phyloP scores from a whole-genome alignment of 2,888 invertebrate species.

The Eupsilia transversa region DNA sequence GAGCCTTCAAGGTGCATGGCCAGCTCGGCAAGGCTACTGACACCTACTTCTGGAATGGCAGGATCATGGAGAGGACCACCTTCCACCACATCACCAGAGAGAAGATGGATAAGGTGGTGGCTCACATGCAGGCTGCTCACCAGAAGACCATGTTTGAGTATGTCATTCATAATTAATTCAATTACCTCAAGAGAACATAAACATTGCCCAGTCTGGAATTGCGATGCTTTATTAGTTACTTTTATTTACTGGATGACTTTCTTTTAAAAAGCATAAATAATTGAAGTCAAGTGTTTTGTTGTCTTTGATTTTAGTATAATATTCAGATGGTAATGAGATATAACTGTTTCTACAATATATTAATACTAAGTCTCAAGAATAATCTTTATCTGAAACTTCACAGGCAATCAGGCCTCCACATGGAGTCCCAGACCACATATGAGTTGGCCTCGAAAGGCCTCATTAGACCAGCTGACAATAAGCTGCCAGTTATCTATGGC shows the following conservation, averaged over 20 bases:
- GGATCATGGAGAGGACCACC: constrained; percentile 92
- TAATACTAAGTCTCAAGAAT: neutral
- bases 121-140: constrained; percentile 96
- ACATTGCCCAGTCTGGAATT: neutral
- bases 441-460: constrained; percentile 96
- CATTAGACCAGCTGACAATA: constrained; percentile 93
- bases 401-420: constrained; percentile 94
- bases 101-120: constrained; percentile 93
- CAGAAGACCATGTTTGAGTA: constrained; percentile 96
- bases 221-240: neutral
- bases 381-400: constrained; percentile 45
- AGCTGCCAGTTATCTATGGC: constrained; percentile 95
- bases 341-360: neutral
- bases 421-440: constrained; percentile 97
- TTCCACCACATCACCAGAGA: constrained; percentile 93
- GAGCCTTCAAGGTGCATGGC: constrained; percentile 94
- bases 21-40: constrained; percentile 94
- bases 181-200: neutral
- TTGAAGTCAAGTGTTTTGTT: neutral
- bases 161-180: constrained; percentile 74
- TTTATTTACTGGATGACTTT: too few relatives aligned
- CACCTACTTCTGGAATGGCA: constrained; percentile 93
- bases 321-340: constrained; percentile 8
- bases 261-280: constrained; percentile 4
- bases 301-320: neutral